phyloP scores from a whole-genome alignment of 2,797 vertebrate species.

The Melanotaenia nigrans region DNA sequence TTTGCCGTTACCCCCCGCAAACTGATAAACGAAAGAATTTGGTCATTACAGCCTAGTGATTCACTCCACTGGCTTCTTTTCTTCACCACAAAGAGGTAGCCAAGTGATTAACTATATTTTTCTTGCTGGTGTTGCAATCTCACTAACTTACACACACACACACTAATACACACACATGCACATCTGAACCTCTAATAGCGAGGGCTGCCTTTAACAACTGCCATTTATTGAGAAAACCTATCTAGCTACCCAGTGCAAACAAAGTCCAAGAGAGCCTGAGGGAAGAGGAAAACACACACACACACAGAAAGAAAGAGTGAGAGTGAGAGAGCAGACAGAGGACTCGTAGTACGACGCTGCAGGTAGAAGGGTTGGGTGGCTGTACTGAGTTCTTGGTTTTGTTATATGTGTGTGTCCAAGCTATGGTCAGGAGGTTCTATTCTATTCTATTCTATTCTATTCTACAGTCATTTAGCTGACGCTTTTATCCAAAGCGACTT shows the following conservation, averaged over 20 bases:
- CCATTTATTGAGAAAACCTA: constrained; percentile 59
- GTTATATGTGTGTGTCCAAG: constrained; percentile 7
- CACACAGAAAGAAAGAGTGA: constrained; percentile 16
- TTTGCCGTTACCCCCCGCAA: neutral
- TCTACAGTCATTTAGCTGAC: too few relatives aligned
- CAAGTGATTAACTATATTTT: constrained; percentile 24
- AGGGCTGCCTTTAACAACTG: constrained; percentile 34
- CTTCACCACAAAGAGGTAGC: constrained; percentile 9
- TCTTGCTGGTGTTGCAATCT: constrained; percentile 8
- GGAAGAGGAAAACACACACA: constrained; percentile 13
- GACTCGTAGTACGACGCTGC: constrained; percentile 10
- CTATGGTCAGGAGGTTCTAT: too few relatives aligned
- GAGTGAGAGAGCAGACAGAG: constrained; percentile 7
- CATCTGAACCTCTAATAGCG: constrained; percentile 30
- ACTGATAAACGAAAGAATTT: neutral
- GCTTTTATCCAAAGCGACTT: too few relatives aligned
- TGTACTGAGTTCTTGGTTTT: constrained; percentile 38
- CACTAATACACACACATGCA: constrained; percentile 34
- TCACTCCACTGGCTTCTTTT: constrained; percentile 5
- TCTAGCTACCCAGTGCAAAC: constrained; percentile 53
- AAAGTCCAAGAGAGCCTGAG: constrained; percentile 45
- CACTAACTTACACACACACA: constrained; percentile 14
- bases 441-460: too few relatives aligned
- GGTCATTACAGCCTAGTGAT: neutral
- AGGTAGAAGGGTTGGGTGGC: constrained; percentile 11